Evolutionary conservation across 1,140 invertebrate species (phyloP).

Genomic region (Drosophila pruinosa): DNA sequence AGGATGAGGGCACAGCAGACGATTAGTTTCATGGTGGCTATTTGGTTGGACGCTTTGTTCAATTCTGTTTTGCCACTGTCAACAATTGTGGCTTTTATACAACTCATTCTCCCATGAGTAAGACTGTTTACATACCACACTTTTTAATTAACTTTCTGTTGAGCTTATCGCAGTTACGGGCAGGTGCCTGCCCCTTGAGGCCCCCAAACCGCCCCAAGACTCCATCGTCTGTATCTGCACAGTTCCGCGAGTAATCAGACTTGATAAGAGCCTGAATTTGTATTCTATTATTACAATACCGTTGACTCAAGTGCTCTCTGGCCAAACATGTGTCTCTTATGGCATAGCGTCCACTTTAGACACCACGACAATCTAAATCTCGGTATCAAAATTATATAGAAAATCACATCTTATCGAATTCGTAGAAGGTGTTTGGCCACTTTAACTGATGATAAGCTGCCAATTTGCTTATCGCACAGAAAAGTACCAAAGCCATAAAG

Average conservation of each 20-base stretch:
- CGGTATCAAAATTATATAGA: slow-evolving; percentile 28
- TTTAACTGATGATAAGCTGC: slow-evolving; percentile 9
- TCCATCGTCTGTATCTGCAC: background rate
- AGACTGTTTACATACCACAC: slow-evolving; percentile 22
- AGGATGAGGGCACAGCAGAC: slow-evolving; percentile 53
- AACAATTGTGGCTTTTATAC: slow-evolving; percentile 41
- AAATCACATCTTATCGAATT: slow-evolving; percentile 18
- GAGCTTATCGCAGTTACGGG: slow-evolving; percentile 20
- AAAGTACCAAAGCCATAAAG: too few species aligned
- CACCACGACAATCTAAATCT: background rate
- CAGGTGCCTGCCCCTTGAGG: background rate
- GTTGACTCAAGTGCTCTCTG: slow-evolving; percentile 23
- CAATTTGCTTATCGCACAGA: slow-evolving; percentile 15
- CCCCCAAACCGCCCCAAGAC: too few species aligned
- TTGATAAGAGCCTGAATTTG: slow-evolving; percentile 21
- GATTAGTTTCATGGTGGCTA: slow-evolving; percentile 52
- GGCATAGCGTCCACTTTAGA: background rate
- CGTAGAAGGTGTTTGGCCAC: slow-evolving; percentile 22
- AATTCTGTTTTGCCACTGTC: background rate
- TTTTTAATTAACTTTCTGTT: slow-evolving; percentile 37
- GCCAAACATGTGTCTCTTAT: slow-evolving; percentile 1
- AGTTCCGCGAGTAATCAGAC: background rate
- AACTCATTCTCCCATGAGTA: slow-evolving; percentile 21
- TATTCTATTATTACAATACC: slow-evolving; percentile 13
- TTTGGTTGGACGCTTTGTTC: slow-evolving; percentile 18